These are phyloP conservation scores for Villa cingulata DNA, from an alignment of 2,888 invertebrate species.

Conservation along the genomic window DNA sequence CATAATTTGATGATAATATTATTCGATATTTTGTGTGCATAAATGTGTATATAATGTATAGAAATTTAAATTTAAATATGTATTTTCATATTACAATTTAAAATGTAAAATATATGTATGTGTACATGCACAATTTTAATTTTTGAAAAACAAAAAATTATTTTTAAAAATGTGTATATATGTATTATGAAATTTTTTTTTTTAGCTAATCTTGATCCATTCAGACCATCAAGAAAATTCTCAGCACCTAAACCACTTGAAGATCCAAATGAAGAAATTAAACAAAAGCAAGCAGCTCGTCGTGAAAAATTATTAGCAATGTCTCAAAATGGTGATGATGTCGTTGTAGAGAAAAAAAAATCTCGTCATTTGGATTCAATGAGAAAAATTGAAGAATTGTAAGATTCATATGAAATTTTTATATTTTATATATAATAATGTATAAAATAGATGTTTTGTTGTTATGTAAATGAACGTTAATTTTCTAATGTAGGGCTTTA, in stretches of 20 bases:
- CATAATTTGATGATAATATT: too few relatives aligned
- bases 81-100: neutral
- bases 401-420: conserved; percentile 5
- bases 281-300: conserved; percentile 49
- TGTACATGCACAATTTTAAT: too few relatives aligned
- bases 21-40: too few relatives aligned
- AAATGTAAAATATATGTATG: too few relatives aligned
- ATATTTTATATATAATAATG: neutral
- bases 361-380: conserved; percentile 40
- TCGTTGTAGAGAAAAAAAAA: conserved; percentile 39
- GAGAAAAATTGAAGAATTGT: conserved; percentile 38
- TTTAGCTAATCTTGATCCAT: conserved; percentile 49
- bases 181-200: neutral
- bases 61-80: too few relatives aligned
- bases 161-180: neutral
- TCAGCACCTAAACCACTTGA: conserved; percentile 44
- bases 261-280: conserved; percentile 44
- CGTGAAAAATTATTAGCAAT: conserved; percentile 44
- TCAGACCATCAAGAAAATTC: conserved; percentile 56
- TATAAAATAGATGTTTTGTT: neutral
- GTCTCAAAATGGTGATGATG: conserved; percentile 31
- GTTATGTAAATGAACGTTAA: too few relatives aligned
- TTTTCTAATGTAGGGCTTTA: conserved; percentile 41
- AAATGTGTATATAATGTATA: too few relatives aligned
- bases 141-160: neutral